Evolutionary conservation across 2,888 invertebrate genomes (phyloP), one percentile per base, ranked within the genome.

Genomic region (Drosophila testacea): DNA sequence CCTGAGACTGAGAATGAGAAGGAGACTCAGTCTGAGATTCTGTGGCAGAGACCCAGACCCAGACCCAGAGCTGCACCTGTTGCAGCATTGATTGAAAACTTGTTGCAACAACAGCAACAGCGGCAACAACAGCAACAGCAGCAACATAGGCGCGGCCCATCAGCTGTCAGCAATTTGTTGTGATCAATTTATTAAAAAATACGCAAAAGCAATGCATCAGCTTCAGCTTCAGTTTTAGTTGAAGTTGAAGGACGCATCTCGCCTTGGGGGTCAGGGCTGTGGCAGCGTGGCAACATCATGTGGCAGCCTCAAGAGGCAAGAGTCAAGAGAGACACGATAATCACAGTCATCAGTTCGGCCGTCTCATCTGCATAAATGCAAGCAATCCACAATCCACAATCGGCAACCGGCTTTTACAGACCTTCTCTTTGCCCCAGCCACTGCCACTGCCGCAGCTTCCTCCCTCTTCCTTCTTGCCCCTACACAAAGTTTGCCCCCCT

Each of bases 101-200:
- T 73, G 83, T 83, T 83, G 87, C 77, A 57, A 39, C 60, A 30
- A 28, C 62, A 59, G n/a, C 51, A 36, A 64, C 79, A 69, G 22
- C 63, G n/a, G 46, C n/a, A 5, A 6, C 44, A 5, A 6, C 44
- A 5, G 11, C 6, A 4, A 4, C 47, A 48, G 16, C 16, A 59
- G 51, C 46, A 66, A 51, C 76, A 68, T 66, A 65, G 88, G 69
- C 71, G 88, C 85, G 77, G 73, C 82, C 66, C 79, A 84, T 90
- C 82, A 90, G 84, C 89, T 91, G 91, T 91, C 90, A 90, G 90
- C 91, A 90, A 90, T 90, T 90, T 90, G 90, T 90, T 91, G 84
- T 81, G 90, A 90, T 90, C 89, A 90, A 90, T 90, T 91, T 91
- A 90, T 91, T 88, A 88, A 86, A 87, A 69, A 68, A 11, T 7